Evolutionary conservation across 2,113 vertebrate species (phyloP), one percentile per base, ranked within the genome.

Genomic region (Oryzias melastigma): DNA sequence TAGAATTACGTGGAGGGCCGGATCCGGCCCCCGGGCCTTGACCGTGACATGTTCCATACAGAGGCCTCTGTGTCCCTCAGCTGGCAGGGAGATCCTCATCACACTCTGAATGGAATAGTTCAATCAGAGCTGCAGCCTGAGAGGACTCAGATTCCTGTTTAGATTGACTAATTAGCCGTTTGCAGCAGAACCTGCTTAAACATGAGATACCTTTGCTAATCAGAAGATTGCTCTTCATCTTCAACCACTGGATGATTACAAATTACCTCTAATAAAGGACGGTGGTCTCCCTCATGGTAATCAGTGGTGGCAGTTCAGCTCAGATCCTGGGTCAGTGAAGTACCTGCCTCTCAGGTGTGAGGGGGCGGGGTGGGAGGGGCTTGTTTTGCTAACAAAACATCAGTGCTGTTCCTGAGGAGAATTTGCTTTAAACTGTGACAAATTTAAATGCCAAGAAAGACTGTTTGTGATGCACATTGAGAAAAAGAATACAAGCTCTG

Each of bases 221-320:
- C 80, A 80, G 77, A 42, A 7, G 52, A 14, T 50, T 55, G 48
- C 52, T 56, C 79, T 48, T 71, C 55, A 16, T 81, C 83, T 74
- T 82, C 78, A 78, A 80, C 70, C 75, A 73, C 52, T 67, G 68
- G 48, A 80, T 67, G 59, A 71, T 71, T 70, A 76, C 85, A 86
- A 85, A 89, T 88, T 90, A 90, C 89, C 89, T 90, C 87, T 75
- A 73, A 82, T 85, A 78, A 68, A 86, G 83, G 70, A 71, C 68
- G 73, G 80, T 71, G 77, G 19, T 80, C 81, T 73, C 53, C 71
- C 84, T 78, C 57, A 81, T 81, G 90, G 90, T 91, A 88, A 92
- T 93, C 92, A 91, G 90, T 92, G 88, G 84, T 81, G 82, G 87
- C 84, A 88, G 88, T 87, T 90, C 85, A 89, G 87, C 67, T 49